These are phyloP conservation scores for Tachystola acroxantha DNA, from an alignment of 2,888 invertebrate species.

Conservation along the genomic window DNA sequence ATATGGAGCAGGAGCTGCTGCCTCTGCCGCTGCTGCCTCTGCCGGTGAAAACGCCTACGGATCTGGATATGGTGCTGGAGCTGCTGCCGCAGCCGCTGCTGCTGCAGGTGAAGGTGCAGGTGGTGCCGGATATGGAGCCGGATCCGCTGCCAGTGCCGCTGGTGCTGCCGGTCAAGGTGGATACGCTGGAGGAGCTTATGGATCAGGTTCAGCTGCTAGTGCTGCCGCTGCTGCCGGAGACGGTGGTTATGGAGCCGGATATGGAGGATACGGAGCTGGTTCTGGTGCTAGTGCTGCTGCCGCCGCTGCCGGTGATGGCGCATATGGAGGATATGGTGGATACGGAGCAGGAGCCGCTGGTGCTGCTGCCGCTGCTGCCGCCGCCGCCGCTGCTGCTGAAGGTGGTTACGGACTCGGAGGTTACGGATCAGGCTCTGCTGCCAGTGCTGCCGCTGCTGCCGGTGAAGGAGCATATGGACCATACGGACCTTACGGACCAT, in stretches of 20 bases:
- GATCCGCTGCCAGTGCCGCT: neutral
- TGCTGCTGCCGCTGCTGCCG: constrained; percentile 1
- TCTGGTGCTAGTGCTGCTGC: neutral
- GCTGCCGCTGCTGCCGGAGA: constrained; percentile 7
- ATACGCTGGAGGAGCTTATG: neutral
- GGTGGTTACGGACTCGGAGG: neutral
- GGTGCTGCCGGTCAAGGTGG: neutral
- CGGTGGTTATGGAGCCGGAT: constrained; percentile 2
- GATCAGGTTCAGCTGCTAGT: neutral
- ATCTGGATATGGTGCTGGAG: constrained; percentile 7
- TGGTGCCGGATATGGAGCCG: constrained; percentile 1
- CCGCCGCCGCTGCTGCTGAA: neutral
- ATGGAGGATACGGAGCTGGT: neutral
- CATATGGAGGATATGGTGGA: constrained; percentile 5
- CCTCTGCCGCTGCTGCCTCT: neutral
- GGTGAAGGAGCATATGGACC: constrained; percentile 1
- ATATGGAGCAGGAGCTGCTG: constrained; percentile 3
- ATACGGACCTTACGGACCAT: neutral
- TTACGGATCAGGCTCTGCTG: neutral
- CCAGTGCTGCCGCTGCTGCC: constrained; percentile 6
- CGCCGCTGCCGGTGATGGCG: constrained; percentile 2
- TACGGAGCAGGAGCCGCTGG: neutral
- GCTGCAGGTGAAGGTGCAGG: constrained; percentile 2
- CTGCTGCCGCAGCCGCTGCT: constrained; percentile 2
- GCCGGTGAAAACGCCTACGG: neutral